Evolutionary conservation across 2,797 vertebrate species (phyloP).

Genomic region (Falco columbarius): DNA sequence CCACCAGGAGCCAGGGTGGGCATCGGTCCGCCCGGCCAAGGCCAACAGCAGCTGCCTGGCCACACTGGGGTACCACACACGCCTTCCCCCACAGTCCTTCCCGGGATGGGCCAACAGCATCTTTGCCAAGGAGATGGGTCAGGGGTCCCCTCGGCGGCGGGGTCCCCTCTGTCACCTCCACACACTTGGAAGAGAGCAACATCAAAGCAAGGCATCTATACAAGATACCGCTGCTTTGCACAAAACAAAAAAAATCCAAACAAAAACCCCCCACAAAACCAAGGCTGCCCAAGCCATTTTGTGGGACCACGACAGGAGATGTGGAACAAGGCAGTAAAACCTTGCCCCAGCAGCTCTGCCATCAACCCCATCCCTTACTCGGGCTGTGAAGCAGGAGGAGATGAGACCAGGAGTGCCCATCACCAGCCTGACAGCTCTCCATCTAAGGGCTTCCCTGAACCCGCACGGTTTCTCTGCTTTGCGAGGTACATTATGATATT

Average conservation of each 20-base stretch:
- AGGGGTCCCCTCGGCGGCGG: background rate
- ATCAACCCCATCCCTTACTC: background rate
- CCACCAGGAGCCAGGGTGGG: background rate
- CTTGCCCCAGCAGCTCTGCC: background rate
- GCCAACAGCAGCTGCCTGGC: background rate
- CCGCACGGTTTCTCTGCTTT: rapidly evolving
- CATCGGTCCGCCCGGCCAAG: background rate
- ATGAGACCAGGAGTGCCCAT: rapidly evolving
- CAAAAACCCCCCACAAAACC: too few relatives aligned
- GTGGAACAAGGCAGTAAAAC: background rate
- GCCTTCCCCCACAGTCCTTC: background rate
- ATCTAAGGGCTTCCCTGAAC: background rate
- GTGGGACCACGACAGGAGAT: rapidly evolving
- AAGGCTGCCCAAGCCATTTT: background rate
- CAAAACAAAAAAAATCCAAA: too few relatives aligned
- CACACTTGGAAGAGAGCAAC: background rate
- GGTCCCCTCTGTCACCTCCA: background rate
- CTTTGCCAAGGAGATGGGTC: background rate
- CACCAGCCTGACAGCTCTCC: rapidly evolving
- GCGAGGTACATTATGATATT: too few relatives aligned
- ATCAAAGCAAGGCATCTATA: rapidly evolving
- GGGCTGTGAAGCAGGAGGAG: background rate
- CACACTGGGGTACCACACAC: rapidly evolving
- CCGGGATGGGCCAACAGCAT: rapidly evolving
- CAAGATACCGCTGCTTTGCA: background rate